phyloP scores from a whole-genome alignment of 2,113 vertebrate genomes.

The Misgurnus anguillicaudatus region DNA sequence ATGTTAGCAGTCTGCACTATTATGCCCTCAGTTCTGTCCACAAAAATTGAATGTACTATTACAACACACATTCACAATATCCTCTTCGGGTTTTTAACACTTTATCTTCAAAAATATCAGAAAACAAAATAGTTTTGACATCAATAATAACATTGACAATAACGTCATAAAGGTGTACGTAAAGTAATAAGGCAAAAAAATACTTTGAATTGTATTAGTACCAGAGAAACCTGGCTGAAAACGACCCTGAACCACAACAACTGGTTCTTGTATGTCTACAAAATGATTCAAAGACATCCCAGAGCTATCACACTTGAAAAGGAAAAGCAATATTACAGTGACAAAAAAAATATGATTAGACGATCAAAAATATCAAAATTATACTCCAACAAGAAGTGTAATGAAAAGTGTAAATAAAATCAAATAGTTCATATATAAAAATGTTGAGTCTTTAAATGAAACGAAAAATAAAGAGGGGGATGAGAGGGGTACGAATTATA shows the following conservation, averaged over 20 bases:
- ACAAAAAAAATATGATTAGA: conserved; percentile 53
- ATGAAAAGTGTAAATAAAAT: conserved; percentile 57
- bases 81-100: conserved; percentile 4
- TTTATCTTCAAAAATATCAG: conserved; percentile 43
- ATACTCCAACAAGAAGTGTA: conserved; percentile 38
- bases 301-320: conserved; percentile 43
- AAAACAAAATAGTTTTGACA: conserved; percentile 33
- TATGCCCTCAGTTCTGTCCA: background rate
- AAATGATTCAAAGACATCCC: conserved; percentile 52
- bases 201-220: conserved; percentile 48
- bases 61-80: background rate
- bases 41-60: background rate
- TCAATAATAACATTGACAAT: conserved; percentile 37
- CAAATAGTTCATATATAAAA: conserved; percentile 60
- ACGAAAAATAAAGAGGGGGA: background rate
- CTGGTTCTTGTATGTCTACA: conserved; percentile 47
- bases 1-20: background rate
- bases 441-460: background rate
- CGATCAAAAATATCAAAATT: conserved; percentile 56
- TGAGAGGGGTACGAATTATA: conserved; percentile 4
- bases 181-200: conserved; percentile 65
- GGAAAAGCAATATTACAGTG: conserved; percentile 24
- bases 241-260: conserved; percentile 49
- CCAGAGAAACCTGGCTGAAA: conserved; percentile 45
- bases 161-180: conserved; percentile 32